These are phyloP conservation scores for Aleiodes testaceus DNA, from an alignment of 2,888 invertebrate genomes.

Conservation along the genomic window DNA sequence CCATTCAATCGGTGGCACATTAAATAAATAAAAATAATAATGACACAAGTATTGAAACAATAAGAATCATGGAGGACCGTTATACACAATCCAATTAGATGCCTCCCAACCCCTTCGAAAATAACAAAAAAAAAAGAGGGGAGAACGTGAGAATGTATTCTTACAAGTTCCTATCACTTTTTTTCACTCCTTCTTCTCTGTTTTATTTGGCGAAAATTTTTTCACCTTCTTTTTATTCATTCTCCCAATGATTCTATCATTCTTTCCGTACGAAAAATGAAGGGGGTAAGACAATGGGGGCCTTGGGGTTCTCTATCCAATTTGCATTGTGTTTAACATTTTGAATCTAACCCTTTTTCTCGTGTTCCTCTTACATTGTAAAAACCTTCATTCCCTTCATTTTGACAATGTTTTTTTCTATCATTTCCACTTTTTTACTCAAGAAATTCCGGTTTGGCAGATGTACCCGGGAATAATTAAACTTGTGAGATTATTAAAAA, in stretches of 20 bases:
- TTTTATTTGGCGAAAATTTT: neutral
- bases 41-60: slow-evolving; percentile 8
- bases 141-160: slow-evolving; percentile 51
- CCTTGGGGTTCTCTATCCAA: slow-evolving; percentile 50
- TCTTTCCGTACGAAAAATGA: neutral
- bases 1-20: neutral
- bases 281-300: slow-evolving; percentile 50
- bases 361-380: slow-evolving; percentile 15
- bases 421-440: slow-evolving; percentile 1
- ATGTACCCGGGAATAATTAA: slow-evolving; percentile 33
- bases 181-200: slow-evolving; percentile 2
- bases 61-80: slow-evolving; percentile 7
- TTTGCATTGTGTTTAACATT: slow-evolving; percentile 52
- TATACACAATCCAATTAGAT: slow-evolving; percentile 24
- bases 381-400: slow-evolving; percentile 5
- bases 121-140: slow-evolving; percentile 36
- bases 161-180: slow-evolving; percentile 23
- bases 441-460: slow-evolving; percentile 37
- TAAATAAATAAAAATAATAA: slow-evolving; percentile 8
- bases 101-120: slow-evolving; percentile 12
- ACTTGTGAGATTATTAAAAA: no score
- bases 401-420: slow-evolving; percentile 11
- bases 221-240: neutral
- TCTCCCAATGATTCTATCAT: neutral
- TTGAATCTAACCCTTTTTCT: slow-evolving; percentile 24